Base-by-base conservation (phyloP, 2,888 invertebrate species). In the Drosophila pseudotalamancana region DNA sequence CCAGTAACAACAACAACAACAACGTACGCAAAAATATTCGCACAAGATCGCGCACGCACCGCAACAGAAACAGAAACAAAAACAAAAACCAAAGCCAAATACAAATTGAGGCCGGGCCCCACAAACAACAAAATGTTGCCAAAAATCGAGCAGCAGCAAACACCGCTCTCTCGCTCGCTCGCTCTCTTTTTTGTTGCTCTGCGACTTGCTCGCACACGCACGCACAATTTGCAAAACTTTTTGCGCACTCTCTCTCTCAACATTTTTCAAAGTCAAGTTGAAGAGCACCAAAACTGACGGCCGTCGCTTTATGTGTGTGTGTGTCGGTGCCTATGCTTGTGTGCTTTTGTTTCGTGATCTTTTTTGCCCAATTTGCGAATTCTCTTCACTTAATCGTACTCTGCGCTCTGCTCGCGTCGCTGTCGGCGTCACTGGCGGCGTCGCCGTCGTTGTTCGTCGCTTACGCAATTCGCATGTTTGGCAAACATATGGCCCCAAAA, bases 261-360 rank as follows among this genome's bases (percentile, higher is more conserved):
- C 78, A 81, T 77, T 80, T 56, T 71, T 85, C 85, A 85, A 84
- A 84, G 84, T 84, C 84, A 84, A 84, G 84, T 84, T 85, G 84
- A 84, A 84, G 79, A 85, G 84, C 81, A 60, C 35, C 48, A 29
- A 46, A 39, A 14, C 23, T 59, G 57, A 55, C 57, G 67, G 67
- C 37, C 64, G 49, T 50, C 21, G 45, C 34, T 34, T n/a, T 4
- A 21, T 16, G 12, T 23, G 32, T 19, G 45, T 19, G 35, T 27
- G 42, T 34, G 39, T 19, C 6, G 11, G 12, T 35, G 12, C 56
- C 37, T 42, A 46, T 19, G 31, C 25, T 6, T 60, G 43, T 54
- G 57, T 23, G 65, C 35, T 46, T 61, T 61, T 73, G 60, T 59
- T 67, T 54, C 57, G 61, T 51, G 82, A 77, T 79, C 74, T 50